Percentiles rank a stretch among this genome's conserved stretches.
These are phyloP conservation scores for Lophura nycthemera DNA, from an alignment of 2,113 vertebrate genomes.

Conservation along the genomic window DNA sequence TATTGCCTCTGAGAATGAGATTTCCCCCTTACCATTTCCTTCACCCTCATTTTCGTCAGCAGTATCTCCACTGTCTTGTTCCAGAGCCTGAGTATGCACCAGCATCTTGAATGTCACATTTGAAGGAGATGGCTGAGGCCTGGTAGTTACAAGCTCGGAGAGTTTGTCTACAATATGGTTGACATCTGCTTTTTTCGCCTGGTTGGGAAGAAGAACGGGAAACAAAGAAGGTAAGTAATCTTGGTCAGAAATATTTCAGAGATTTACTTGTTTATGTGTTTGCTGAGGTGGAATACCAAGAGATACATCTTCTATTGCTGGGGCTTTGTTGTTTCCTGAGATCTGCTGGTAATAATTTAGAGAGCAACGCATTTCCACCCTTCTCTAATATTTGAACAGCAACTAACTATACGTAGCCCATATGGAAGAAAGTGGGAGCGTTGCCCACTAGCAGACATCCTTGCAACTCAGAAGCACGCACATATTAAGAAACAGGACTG, in stretches of 20 bases:
- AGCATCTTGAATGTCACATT: not conserved
- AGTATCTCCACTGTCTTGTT: fast-evolving
- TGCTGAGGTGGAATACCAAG: not conserved
- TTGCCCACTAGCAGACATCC: not conserved
- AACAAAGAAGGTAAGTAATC: not conserved
- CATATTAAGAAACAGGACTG: not conserved
- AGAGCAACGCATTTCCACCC: not conserved
- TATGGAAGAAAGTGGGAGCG: not conserved
- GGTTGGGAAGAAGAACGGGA: not conserved
- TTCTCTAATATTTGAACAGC: not conserved
- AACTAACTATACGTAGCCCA: not conserved
- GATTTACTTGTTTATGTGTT: not conserved
- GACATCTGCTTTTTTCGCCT: slow-evolving; percentile 13
- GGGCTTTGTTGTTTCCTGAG: not conserved
- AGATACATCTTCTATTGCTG: not conserved
- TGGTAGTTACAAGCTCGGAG: slow-evolving; percentile 8
- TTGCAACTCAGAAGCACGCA: not conserved
- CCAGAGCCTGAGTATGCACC: fast-evolving
- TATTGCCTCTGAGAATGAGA: not conserved
- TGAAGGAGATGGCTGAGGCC: not conserved
- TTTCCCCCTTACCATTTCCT: not conserved
- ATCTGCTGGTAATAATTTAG: not conserved
- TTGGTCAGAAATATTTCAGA: not conserved
- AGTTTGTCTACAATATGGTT: slow-evolving; percentile 25
- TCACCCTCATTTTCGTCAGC: not conserved